Evolutionary conservation across 2,797 vertebrate genomes (phyloP), one percentile per base, ranked within the genome.

Genomic region (Sebastes baramenuke): DNA sequence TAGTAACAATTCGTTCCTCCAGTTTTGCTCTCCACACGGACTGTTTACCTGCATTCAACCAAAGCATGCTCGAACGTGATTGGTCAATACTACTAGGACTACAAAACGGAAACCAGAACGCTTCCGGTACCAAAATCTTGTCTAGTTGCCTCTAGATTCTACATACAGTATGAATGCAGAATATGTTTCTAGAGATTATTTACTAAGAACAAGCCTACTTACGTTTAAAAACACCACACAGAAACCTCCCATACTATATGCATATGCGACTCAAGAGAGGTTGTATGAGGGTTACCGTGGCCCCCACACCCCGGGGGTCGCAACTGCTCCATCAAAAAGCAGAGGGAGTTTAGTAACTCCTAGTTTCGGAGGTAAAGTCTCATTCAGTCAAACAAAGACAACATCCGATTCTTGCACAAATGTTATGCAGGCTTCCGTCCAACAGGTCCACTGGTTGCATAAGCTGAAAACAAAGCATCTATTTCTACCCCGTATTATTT

Each of bases 401-500:
- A 90, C 82, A 88, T 89, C 82, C 87, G 89, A 89, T 93, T 93
- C 86, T 91, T 88, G 77, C 70, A 83, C 72, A 93, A 94, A 92
- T 93, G 92, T 89, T 86, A 91, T 91, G 87, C 91, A 93, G 88
- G 92, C 87, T 84, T 77, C n/a, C 14, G 11, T 94, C 90, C 93
- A 95, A 94, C 93, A 94, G 88, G 94, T 95, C 92, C 87, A 86
- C 85, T 67, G 83, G 80, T 92, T 93, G 86, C 91, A 90, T 92
- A 90, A 93, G 82, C 81, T 77, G 76, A 89, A 94, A 88, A 94
- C 94, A 93, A 94, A 94, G 92, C 88, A 91, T 89, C 82, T 90
- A 89, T 90, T 92, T 91, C 91, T 88, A 80, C 61, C 83, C 75
- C 77, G 68, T 75, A 70, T 72, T 75, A 55, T 68, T 46, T 71